Evolutionary conservation across 2,113 vertebrate species (phyloP).

Genomic region (Hyaena hyaena): DNA sequence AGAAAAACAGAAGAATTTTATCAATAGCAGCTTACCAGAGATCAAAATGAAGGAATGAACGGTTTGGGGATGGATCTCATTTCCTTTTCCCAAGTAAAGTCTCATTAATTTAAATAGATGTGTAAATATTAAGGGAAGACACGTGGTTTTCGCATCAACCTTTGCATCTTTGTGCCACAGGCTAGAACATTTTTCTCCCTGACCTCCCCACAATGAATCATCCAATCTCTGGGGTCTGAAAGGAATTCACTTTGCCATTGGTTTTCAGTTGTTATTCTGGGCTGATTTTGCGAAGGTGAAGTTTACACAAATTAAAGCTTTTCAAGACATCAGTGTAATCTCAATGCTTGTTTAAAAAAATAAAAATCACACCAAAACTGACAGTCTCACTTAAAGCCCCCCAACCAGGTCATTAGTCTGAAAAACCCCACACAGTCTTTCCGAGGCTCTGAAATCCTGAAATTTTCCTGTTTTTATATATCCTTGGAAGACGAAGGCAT

Average conservation of each 20-base stretch:
- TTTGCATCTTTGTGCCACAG: background rate
- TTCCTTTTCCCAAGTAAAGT: conserved; percentile 28
- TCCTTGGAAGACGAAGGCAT: conserved; percentile 69
- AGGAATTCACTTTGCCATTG: background rate
- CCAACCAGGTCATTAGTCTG: conserved; percentile 49
- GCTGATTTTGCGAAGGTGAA: conserved; percentile 53
- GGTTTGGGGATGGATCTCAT: background rate
- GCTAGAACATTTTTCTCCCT: background rate
- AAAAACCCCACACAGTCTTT: conserved; percentile 60
- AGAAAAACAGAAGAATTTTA: background rate
- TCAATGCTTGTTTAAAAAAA: conserved; percentile 64
- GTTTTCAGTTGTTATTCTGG: background rate
- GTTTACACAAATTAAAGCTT: conserved; percentile 51
- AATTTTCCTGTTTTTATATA: conserved; percentile 71
- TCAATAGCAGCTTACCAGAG: background rate
- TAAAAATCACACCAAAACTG: conserved; percentile 50
- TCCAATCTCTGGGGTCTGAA: background rate
- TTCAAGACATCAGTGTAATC: conserved; percentile 12
- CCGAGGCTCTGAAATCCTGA: conserved; percentile 63
- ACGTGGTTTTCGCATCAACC: background rate
- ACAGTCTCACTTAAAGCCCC: conserved; percentile 60
- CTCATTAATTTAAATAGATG: conserved; percentile 60
- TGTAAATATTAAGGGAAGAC: conserved; percentile 10
- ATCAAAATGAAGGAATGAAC: conserved; percentile 41
- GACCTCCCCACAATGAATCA: background rate